Evolutionary conservation across 2,888 invertebrate genomes (phyloP), one percentile per base, ranked within the genome.

Genomic region (Drosophila rubida): DNA sequence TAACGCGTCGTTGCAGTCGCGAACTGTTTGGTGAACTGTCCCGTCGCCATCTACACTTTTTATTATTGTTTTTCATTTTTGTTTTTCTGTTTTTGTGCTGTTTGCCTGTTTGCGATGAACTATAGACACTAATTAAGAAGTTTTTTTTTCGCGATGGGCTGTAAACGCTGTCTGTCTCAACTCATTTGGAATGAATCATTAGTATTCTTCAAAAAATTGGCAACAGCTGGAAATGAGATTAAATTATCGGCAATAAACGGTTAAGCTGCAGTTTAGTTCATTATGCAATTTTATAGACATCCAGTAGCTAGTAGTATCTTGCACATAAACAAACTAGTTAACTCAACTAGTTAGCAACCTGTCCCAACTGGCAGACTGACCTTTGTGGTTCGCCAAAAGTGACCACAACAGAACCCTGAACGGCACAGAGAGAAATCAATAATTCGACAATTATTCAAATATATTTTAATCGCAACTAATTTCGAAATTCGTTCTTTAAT

Each of bases 71-170:
- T 13, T 22, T 16, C n/a, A n/a, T 37, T 25, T 49, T 7, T 50
- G 30, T 44, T 13, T 46, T 44, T 19, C 13, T 11, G 19, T 46
- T 9, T 55, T 63, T 37, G 22, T 51, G 53, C 69, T 66, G 65
- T 69, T 71, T 75, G 63, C 51, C 50, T 48, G 51, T 62, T 70
- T 65, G 41, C 5, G 44, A 35, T 66, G 42, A 50, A 62, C 44
- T 63, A 67, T 67, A 58, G 71, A 64, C 60, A 45, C 58, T 66
- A 81, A 84, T 81, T 81, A 81, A 76, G 60, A 63, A 35, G 35
- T 42, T 44, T 37, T 45, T 45, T 16, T 35, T 86, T 75, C 62
- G 86, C 73, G 83, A 80, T 53, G 53, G 16, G 22, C 48, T 61
- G 75, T 62, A 67, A 55, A 64, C 64, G 67, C 51, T 30, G 23